Conservation (phyloP, 1,140 invertebrate species). For the Drosophila azteca region DNA sequence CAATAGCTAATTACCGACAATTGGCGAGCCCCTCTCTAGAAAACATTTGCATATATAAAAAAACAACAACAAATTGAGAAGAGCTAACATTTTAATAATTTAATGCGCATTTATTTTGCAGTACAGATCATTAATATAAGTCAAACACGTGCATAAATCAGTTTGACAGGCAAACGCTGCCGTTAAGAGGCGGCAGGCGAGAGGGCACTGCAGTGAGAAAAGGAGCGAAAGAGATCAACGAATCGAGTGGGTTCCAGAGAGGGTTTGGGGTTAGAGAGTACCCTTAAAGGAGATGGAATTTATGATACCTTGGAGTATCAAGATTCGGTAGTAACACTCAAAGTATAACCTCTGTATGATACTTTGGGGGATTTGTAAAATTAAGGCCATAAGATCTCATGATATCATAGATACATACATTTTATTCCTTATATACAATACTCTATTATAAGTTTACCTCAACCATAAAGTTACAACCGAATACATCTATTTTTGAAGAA, state of each 20-base stretch:
- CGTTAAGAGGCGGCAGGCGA: slow-evolving; percentile 24
- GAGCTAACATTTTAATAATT: slow-evolving; percentile 61
- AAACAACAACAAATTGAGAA: slow-evolving; percentile 12
- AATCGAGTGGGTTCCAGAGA: not conserved
- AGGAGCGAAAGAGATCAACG: not conserved
- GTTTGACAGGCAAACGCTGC: slow-evolving; percentile 52
- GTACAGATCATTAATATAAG: slow-evolving; percentile 51
- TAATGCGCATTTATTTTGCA: slow-evolving; percentile 63
- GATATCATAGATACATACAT: too few relatives aligned
- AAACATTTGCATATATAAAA: slow-evolving; percentile 36
- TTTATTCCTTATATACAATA: too few relatives aligned
- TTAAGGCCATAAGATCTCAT: too few relatives aligned
- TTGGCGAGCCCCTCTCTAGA: slow-evolving; percentile 27
- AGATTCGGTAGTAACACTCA: too few relatives aligned
- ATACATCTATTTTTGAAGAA: too few relatives aligned
- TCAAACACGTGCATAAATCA: slow-evolving; percentile 65
- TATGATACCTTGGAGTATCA: not conserved
- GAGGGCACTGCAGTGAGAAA: slow-evolving; percentile 2
- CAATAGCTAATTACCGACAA: slow-evolving; percentile 30
- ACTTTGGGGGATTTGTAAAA: too few relatives aligned
- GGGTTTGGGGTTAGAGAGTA: not conserved
- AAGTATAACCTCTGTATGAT: too few relatives aligned
- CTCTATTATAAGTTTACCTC: too few relatives aligned
- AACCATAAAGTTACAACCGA: too few relatives aligned
- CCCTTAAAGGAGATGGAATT: too few relatives aligned